Evolutionary conservation across 2,113 vertebrate genomes (phyloP).

Genomic region (Forbesichthys agassizii): DNA sequence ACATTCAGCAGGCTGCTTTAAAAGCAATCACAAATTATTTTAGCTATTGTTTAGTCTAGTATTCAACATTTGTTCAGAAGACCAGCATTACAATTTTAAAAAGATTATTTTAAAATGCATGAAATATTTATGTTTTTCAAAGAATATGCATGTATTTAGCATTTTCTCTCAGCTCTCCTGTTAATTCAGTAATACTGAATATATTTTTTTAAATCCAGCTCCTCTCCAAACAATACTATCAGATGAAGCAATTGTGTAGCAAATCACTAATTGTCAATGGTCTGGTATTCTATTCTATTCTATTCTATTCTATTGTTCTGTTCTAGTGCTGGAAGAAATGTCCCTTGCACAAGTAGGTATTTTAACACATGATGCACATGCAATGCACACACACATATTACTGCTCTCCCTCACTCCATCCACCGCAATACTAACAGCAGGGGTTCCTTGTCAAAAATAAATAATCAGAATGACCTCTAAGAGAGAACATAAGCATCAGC

Average conservation of each 20-base stretch:
- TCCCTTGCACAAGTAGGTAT: background rate
- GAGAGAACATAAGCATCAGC: constrained; percentile 11
- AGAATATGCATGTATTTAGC: no score
- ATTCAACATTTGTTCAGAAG: constrained; percentile 10
- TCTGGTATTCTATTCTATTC: background rate
- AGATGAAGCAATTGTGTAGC: background rate
- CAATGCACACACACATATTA: background rate
- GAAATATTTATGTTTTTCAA: background rate
- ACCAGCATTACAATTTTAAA: background rate
- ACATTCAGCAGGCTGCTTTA: constrained; percentile 34
- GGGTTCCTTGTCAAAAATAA: background rate
- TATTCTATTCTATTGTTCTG: background rate
- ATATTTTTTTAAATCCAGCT: no score
- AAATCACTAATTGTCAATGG: background rate
- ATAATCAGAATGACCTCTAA: background rate
- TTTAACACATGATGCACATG: background rate
- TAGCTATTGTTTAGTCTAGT: constrained; percentile 38
- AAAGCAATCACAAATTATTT: constrained; percentile 58
- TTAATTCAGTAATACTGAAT: no score
- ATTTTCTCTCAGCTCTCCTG: no score
- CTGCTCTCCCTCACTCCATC: background rate
- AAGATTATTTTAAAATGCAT: background rate
- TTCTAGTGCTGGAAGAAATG: background rate
- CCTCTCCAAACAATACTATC: no score
- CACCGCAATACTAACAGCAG: background rate